Percentiles rank a stretch among this genome's conserved stretches.
Conservation (phyloP, 2,797 vertebrate genomes). For the Ctenochaetus hawaiiensis region DNA sequence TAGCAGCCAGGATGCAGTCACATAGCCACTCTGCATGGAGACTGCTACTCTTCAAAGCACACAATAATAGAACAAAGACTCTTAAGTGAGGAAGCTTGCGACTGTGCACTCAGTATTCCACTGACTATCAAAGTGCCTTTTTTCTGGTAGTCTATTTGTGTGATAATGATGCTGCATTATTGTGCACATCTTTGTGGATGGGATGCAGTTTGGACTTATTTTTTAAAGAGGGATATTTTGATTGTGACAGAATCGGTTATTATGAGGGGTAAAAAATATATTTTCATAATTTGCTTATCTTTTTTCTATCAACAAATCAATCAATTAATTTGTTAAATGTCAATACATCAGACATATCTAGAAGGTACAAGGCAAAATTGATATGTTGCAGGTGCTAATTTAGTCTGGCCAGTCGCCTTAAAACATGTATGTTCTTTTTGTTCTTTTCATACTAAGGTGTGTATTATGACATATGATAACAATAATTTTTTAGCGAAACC, state of each 20-base stretch:
- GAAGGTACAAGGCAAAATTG: not conserved
- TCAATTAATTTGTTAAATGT: not conserved
- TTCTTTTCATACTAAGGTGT: not conserved
- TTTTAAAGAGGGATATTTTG: constrained; percentile 19
- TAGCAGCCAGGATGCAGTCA: constrained; percentile 74
- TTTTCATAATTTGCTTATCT: not conserved
- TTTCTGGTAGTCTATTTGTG: constrained; percentile 37
- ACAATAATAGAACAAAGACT: constrained; percentile 78
- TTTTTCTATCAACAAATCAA: not conserved
- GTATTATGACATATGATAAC: not conserved
- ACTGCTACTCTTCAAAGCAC: constrained; percentile 70
- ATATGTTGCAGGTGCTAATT: not conserved
- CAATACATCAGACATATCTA: not conserved
- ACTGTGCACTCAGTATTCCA: constrained; percentile 52
- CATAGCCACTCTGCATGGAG: constrained; percentile 68
- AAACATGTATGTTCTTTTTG: not conserved
- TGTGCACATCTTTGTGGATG: constrained; percentile 5
- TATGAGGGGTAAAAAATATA: not conserved
- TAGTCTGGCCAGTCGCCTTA: not conserved
- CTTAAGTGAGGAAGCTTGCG: constrained; percentile 64
- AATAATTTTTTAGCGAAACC: too few relatives aligned
- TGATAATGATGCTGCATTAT: constrained; percentile 47
- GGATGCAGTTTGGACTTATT: not conserved
- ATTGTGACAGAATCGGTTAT: not conserved
- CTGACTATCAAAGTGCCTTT: constrained; percentile 45